A percentile compares a stretch with the other conserved stretches of the same genome.
These are phyloP conservation scores for Argyra leucocephala DNA, from an alignment of 2,888 invertebrate genomes.

Conservation along the genomic window DNA sequence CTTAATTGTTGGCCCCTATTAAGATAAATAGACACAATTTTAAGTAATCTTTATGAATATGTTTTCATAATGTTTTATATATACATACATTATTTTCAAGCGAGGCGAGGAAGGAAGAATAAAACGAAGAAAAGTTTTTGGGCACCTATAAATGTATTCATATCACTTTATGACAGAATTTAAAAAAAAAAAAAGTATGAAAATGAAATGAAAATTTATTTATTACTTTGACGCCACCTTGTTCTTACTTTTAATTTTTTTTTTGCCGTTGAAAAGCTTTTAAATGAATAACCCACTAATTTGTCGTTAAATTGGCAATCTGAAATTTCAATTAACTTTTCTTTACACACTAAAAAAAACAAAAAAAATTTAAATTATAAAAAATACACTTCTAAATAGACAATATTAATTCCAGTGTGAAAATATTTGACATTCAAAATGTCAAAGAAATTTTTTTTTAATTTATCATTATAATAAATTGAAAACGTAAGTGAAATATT, in stretches of 20 bases:
- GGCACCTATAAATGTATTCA: too few relatives aligned
- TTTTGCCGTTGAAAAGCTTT: neutral
- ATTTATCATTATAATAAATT: neutral
- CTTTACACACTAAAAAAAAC: neutral
- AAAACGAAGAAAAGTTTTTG: neutral
- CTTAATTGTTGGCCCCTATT: neutral
- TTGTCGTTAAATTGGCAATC: slow-evolving; percentile 6
- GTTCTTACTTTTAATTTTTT: neutral
- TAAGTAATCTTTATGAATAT: neutral
- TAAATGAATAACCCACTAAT: slow-evolving; percentile 3
- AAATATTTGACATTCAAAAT: slow-evolving; percentile 6
- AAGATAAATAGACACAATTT: neutral
- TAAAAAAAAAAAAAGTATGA: neutral
- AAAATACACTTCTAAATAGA: neutral
- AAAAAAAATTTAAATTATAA: neutral
- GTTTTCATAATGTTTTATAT: neutral
- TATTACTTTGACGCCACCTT: slow-evolving; percentile 6
- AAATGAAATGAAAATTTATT: slow-evolving; percentile 1
- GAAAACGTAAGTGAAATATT: neutral
- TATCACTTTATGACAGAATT: too few relatives aligned
- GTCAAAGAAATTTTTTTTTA: neutral
- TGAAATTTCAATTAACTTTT: slow-evolving; percentile 3
- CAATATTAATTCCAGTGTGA: neutral
- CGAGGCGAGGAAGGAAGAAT: neutral
- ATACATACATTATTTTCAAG: neutral